phyloP scores from a whole-genome alignment of 2,113 vertebrate genomes.

The Corvus cornix region DNA sequence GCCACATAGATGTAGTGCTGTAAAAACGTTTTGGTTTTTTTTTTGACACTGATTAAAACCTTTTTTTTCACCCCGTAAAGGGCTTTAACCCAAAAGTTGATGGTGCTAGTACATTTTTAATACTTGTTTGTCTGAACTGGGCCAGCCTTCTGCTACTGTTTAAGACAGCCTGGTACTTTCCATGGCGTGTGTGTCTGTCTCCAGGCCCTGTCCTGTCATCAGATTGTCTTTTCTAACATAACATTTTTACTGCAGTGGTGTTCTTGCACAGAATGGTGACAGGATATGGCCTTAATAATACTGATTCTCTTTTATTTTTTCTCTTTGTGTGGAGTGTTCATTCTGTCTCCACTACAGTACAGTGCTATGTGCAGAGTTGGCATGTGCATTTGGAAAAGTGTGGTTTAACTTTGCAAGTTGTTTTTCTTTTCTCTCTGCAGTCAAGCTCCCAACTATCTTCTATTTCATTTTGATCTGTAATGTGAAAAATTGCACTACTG shows the following conservation, averaged over 20 bases:
- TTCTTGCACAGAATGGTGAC: slow-evolving; percentile 56
- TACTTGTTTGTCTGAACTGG: slow-evolving; percentile 60
- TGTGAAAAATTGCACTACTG: slow-evolving; percentile 78
- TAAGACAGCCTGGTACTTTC: slow-evolving; percentile 51
- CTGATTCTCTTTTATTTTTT: not conserved
- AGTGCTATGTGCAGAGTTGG: slow-evolving; percentile 61
- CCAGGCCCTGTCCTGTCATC: slow-evolving; percentile 52
- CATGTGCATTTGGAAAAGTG: slow-evolving; percentile 37
- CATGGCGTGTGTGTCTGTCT: slow-evolving; percentile 31
- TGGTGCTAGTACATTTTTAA: slow-evolving; percentile 76
- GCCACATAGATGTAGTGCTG: slow-evolving; percentile 64
- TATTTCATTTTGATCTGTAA: slow-evolving; percentile 55
- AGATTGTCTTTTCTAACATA: slow-evolving; percentile 54
- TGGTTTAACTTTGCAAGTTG: slow-evolving; percentile 17
- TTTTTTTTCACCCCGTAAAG: slow-evolving; percentile 60
- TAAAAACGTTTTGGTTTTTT: not conserved
- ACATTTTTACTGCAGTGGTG: slow-evolving; percentile 58
- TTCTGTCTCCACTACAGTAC: slow-evolving; percentile 37
- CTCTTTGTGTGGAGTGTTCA: slow-evolving; percentile 18
- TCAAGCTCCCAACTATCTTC: slow-evolving; percentile 17
- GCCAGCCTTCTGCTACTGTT: slow-evolving; percentile 53
- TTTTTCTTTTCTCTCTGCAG: slow-evolving; percentile 8
- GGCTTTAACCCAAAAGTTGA: slow-evolving; percentile 72
- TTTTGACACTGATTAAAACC: slow-evolving; percentile 27
- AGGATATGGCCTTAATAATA: slow-evolving; percentile 46